phyloP scores from a whole-genome alignment of 2,888 invertebrate species.

The Tricholauxania praeusta region DNA sequence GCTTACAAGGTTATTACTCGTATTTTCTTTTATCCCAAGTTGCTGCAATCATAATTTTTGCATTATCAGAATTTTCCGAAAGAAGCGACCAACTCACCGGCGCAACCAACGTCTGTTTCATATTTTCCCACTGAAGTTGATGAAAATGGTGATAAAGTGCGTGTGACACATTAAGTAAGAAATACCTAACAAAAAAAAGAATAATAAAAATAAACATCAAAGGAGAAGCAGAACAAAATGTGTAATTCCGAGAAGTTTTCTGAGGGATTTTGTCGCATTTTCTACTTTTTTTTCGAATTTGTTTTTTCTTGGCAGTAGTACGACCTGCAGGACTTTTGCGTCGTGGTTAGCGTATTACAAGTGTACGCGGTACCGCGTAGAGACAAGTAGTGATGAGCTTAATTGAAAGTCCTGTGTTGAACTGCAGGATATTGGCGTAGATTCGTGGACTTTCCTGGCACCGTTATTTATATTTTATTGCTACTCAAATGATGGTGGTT shows the following conservation, averaged over 20 bases:
- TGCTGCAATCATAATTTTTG: constrained; percentile 37
- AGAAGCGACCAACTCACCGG: constrained; percentile 45
- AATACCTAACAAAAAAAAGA: constrained; percentile 39
- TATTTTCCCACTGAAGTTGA: constrained; percentile 15
- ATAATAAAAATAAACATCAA: constrained; percentile 51
- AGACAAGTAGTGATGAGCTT: constrained; percentile 42
- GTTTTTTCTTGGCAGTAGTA: constrained; percentile 46
- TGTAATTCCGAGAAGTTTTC: constrained; percentile 60
- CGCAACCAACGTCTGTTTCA: not conserved
- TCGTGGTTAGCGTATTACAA: constrained; percentile 29
- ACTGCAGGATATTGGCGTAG: constrained; percentile 34
- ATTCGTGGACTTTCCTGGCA: constrained; percentile 16
- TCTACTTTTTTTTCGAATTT: constrained; percentile 45
- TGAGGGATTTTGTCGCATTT: constrained; percentile 53
- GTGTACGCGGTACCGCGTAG: not conserved
- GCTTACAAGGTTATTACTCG: constrained; percentile 3
- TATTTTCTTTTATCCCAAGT: constrained; percentile 14
- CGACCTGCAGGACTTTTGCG: constrained; percentile 40
- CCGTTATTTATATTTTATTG: constrained; percentile 46
- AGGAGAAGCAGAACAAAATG: constrained; percentile 52
- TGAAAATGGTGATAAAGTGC: constrained; percentile 58
- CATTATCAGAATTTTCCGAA: constrained; percentile 54
- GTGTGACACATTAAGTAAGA: constrained; percentile 62
- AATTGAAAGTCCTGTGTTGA: constrained; percentile 48
- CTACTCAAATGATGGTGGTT: constrained; percentile 28